Base-by-base conservation (phyloP, 2,797 vertebrate species). In the Anguilla marmorata region DNA sequence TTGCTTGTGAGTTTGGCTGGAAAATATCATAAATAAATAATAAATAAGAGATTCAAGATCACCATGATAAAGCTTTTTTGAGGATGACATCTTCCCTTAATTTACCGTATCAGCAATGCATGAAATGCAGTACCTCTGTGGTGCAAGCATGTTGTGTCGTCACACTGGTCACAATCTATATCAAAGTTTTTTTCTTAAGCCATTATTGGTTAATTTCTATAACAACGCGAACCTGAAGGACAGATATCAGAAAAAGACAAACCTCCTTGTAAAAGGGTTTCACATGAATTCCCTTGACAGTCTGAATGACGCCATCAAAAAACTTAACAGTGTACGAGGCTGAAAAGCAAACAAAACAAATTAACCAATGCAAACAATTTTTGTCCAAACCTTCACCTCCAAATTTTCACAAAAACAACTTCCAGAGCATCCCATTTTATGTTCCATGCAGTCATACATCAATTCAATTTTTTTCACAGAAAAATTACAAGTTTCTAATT, bases 241-340 rank as follows among this genome's bases (percentile, higher is more conserved):
- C 7, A 6, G 4, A n/a, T 5, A 76, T 76, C 21, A 82, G 41
- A 56, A 33, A 56, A 33, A 52, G 33, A 56, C 96, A 96, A 93
- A 99, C 98, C 93, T 97, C 96, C 93, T 98, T 97, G 92, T 96
- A 97, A 95, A 97, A 97, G 87, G 97, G 96, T 96, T 99, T 99
- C 91, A 99, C 95, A 91, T 99, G 98, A 90, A 98, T 98, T 90
- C 97, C 97, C 94, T 98, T 99, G 92, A 99, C 98, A 3, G 97
- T 98, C 93, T 97, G 97, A 93, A 99, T 94, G 92, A 99, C 97
- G 72, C 98, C 98, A 90, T 99, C 98, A 89, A 97, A 99, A 95
- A 99, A 99, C 76, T 98, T 98, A 92, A 99, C 98, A 50, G 97
- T 99, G 95, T 98, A 99, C 5, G 97, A 98, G 90, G 97, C 98